Evolutionary conservation across 2,113 vertebrate species (phyloP).

Genomic region (Grallaria varia): DNA sequence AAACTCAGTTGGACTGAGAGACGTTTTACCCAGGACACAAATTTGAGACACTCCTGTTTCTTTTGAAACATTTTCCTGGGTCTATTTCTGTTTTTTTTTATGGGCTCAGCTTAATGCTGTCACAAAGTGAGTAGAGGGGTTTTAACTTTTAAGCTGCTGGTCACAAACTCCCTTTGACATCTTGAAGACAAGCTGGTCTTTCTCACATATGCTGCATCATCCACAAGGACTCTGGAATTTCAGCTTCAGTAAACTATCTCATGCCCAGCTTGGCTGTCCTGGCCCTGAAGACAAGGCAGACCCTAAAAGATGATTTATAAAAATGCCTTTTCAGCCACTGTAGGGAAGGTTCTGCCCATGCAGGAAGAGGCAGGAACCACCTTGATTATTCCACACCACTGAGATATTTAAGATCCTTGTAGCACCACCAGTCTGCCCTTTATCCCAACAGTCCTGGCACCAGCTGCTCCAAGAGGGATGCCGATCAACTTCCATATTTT

Average conservation of each 20-base stretch:
- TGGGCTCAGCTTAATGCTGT: neutral
- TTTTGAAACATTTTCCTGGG: neutral
- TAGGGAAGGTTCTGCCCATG: neutral
- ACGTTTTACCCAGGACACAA: neutral
- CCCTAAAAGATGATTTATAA: neutral
- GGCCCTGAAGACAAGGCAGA: neutral
- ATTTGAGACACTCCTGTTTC: neutral
- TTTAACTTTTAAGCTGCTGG: neutral
- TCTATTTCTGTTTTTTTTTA: neutral
- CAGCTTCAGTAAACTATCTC: neutral
- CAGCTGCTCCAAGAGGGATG: neutral
- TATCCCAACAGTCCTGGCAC: neutral
- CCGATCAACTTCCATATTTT: neutral
- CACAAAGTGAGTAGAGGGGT: neutral
- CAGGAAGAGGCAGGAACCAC: neutral
- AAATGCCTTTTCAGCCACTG: neutral
- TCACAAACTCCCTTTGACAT: neutral
- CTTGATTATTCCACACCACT: accelerated
- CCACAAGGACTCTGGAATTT: neutral
- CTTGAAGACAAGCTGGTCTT: neutral
- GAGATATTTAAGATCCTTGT: neutral
- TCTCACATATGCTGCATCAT: neutral
- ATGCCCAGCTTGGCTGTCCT: neutral
- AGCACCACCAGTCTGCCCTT: neutral
- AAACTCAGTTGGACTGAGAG: neutral